These are phyloP conservation scores for Monopterus albus DNA, from an alignment of 2,113 vertebrate species.

Conservation along the genomic window DNA sequence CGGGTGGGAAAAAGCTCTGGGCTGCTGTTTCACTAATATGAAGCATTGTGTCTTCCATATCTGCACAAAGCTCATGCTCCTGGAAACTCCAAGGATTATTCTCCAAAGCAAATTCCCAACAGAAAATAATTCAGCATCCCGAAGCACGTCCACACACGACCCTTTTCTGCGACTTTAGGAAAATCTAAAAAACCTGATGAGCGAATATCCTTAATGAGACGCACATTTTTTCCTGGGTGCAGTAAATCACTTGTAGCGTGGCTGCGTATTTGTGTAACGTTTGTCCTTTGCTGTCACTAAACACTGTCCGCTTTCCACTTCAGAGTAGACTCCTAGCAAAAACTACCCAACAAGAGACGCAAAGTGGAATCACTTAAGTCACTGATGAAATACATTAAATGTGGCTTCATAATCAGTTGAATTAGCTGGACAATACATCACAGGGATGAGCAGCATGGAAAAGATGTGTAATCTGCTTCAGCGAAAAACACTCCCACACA, in stretches of 20 bases:
- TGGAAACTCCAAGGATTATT: slow-evolving; percentile 17
- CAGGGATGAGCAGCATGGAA: slow-evolving; percentile 74
- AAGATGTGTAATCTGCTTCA: slow-evolving; percentile 64
- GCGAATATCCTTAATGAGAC: slow-evolving; percentile 61
- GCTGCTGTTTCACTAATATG: neutral
- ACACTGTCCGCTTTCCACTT: slow-evolving; percentile 47
- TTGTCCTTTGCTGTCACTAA: slow-evolving; percentile 67
- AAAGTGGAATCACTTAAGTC: slow-evolving; percentile 56
- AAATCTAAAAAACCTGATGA: slow-evolving; percentile 56
- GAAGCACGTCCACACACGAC: slow-evolving; percentile 25
- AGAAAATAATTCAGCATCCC: slow-evolving; percentile 31
- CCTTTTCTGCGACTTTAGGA: slow-evolving; percentile 28
- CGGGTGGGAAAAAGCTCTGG: neutral
- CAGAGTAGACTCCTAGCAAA: slow-evolving; percentile 23
- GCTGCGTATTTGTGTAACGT: slow-evolving; percentile 59
- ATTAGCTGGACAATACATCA: slow-evolving; percentile 61
- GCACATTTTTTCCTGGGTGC: slow-evolving; percentile 61
- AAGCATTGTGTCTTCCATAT: neutral
- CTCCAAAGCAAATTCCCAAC: slow-evolving; percentile 21
- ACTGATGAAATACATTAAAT: slow-evolving; percentile 62
- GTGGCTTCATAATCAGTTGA: slow-evolving; percentile 52
- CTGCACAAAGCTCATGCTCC: slow-evolving; percentile 30
- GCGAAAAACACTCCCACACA: slow-evolving; percentile 53
- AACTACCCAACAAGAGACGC: slow-evolving; percentile 19
- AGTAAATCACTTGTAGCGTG: slow-evolving; percentile 62